Conservation (phyloP, 2,888 invertebrate species). For the Cetonia aurata region DNA sequence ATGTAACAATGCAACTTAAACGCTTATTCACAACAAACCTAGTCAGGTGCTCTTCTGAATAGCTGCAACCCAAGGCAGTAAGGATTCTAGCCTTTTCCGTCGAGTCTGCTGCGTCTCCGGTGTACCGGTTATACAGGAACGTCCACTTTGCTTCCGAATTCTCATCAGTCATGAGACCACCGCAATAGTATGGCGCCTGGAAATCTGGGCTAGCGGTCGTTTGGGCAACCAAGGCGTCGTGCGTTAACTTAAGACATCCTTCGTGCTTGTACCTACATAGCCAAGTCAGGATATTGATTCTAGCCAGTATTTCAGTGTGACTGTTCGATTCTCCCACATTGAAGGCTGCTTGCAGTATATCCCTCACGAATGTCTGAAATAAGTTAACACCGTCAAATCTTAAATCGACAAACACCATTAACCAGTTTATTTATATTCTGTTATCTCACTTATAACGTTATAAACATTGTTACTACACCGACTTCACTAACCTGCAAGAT, state of each 20-base stretch:
- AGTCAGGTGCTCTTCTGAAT: background rate
- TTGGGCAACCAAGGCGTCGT: conserved; percentile 11
- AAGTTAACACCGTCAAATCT: background rate
- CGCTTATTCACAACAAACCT: conserved; percentile 8
- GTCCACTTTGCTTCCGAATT: conserved; percentile 20
- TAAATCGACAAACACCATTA: too few species aligned
- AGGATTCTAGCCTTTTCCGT: conserved; percentile 23
- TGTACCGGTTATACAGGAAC: conserved; percentile 15
- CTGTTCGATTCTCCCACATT: conserved; percentile 11
- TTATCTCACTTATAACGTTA: too few species aligned
- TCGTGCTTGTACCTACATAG: conserved; percentile 61
- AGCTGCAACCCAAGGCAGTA: conserved; percentile 30
- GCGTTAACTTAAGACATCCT: conserved; percentile 56
- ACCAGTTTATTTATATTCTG: too few species aligned
- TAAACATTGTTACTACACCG: too few species aligned
- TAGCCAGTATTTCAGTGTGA: conserved; percentile 57
- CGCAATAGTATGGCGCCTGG: conserved; percentile 29
- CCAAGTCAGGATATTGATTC: conserved; percentile 56
- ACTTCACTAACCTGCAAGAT: conserved; percentile 44
- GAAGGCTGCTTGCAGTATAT: conserved; percentile 9
- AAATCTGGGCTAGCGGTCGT: conserved; percentile 9
- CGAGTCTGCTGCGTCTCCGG: conserved; percentile 11
- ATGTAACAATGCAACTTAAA: background rate
- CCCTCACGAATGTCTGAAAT: conserved; percentile 24
- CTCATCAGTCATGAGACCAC: conserved; percentile 16